A percentile compares a stretch with the other conserved stretches of the same genome.
phyloP scores from a whole-genome alignment of 2,888 invertebrate genomes.

The Chymomyza procnemis region DNA sequence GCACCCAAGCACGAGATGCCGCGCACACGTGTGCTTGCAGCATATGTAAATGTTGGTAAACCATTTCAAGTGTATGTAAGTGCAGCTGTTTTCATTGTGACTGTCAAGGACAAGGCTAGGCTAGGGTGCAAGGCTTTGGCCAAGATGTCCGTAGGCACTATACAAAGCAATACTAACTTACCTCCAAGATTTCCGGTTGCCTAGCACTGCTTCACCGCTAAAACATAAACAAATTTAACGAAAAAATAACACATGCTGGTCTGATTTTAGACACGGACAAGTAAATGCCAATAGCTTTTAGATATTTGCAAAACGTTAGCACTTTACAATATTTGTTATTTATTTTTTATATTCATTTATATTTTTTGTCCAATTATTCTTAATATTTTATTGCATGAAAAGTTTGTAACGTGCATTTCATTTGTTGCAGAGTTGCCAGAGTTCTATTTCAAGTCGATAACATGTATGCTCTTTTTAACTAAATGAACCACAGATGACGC shows the following conservation, averaged over 20 bases:
- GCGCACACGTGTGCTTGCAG: neutral
- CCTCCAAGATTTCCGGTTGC: neutral
- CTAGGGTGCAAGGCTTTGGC: neutral
- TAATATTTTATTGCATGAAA: neutral
- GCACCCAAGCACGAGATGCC: neutral
- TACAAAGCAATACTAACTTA: neutral
- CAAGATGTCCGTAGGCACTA: neutral
- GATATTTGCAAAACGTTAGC: no score
- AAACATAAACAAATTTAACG: neutral
- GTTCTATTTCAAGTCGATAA: neutral
- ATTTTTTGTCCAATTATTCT: neutral
- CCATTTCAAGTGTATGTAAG: neutral
- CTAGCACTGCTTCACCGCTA: neutral
- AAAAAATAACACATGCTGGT: neutral
- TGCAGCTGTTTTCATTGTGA: neutral
- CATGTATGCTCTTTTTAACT: neutral
- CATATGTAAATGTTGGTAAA: neutral
- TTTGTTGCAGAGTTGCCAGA: neutral
- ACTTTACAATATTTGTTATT: no score
- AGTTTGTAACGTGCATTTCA: neutral
- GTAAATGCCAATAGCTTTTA: neutral
- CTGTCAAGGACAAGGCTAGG: conserved; percentile 1
- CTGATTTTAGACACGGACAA: neutral
- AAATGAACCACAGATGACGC: neutral
- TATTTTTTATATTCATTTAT: neutral